phyloP scores from a whole-genome alignment of 2,888 invertebrate species.

The Magallana nippona region DNA sequence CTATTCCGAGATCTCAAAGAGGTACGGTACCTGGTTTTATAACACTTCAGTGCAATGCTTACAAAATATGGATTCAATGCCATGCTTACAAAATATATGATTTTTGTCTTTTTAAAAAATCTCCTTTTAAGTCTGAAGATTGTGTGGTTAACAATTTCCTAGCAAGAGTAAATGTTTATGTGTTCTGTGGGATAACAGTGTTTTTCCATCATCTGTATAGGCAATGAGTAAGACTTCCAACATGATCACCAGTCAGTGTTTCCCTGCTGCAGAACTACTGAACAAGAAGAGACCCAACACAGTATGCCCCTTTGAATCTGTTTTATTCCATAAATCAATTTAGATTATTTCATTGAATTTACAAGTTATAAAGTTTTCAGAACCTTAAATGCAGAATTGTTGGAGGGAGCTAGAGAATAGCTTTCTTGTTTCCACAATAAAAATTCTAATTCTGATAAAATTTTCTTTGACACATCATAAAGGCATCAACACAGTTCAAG shows the following conservation, averaged over 20 bases:
- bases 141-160: neutral
- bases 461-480: constrained; percentile 41
- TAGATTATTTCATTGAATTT: too few relatives aligned
- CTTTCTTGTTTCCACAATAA: neutral
- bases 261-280: constrained; percentile 71
- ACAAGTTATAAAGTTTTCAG: too few relatives aligned
- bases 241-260: constrained; percentile 82
- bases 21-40: constrained; percentile 57
- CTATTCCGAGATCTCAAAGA: constrained; percentile 92
- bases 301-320: constrained; percentile 59
- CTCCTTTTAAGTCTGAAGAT: neutral
- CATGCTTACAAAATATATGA: too few relatives aligned
- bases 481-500: constrained; percentile 93
- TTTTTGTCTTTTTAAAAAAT: too few relatives aligned
- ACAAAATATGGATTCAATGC: too few relatives aligned
- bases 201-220: constrained; percentile 58
- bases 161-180: too few relatives aligned
- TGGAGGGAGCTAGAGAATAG: too few relatives aligned
- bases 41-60: too few relatives aligned
- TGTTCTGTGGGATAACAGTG: too few relatives aligned
- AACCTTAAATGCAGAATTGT: too few relatives aligned
- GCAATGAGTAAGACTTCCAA: constrained; percentile 88
- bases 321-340: too few relatives aligned
- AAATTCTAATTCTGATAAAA: neutral
- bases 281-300: constrained; percentile 90